These are phyloP conservation scores for Nycticorax nycticorax DNA, from an alignment of 2,113 vertebrate species.

Conservation along the genomic window DNA sequence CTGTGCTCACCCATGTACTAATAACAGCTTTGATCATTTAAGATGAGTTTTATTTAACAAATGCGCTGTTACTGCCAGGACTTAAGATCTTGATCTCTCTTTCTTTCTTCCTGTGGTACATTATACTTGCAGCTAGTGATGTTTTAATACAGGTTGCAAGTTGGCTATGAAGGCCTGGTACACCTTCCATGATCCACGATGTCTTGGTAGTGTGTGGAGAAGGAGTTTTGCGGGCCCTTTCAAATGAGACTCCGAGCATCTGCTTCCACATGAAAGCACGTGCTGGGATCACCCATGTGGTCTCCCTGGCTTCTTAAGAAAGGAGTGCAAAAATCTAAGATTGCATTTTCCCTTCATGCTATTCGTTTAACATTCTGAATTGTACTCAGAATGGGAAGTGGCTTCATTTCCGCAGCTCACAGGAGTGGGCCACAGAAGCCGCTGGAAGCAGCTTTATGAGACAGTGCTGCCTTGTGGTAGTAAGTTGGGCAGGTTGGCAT, in stretches of 20 bases:
- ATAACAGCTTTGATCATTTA: constrained; percentile 40
- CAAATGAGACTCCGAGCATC: background rate
- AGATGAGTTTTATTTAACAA: constrained; percentile 51
- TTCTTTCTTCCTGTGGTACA: background rate
- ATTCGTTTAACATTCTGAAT: background rate
- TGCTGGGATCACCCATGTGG: background rate
- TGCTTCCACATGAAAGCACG: background rate
- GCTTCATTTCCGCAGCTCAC: background rate
- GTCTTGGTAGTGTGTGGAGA: background rate
- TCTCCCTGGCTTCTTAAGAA: background rate
- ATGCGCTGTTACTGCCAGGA: background rate
- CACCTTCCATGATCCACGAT: background rate
- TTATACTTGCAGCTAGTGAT: background rate
- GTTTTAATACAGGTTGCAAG: background rate
- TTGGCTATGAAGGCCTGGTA: background rate
- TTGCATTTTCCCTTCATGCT: background rate
- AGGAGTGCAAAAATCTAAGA: background rate
- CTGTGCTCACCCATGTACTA: constrained; percentile 22
- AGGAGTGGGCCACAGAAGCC: background rate
- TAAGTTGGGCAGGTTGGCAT: background rate
- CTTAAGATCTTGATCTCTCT: constrained; percentile 14
- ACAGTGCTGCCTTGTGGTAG: background rate
- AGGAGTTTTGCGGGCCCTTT: background rate
- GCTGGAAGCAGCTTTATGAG: background rate
- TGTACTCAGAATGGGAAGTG: background rate